phyloP scores from a whole-genome alignment of 2,113 vertebrate species.

The Engraulis encrasicolus region DNA sequence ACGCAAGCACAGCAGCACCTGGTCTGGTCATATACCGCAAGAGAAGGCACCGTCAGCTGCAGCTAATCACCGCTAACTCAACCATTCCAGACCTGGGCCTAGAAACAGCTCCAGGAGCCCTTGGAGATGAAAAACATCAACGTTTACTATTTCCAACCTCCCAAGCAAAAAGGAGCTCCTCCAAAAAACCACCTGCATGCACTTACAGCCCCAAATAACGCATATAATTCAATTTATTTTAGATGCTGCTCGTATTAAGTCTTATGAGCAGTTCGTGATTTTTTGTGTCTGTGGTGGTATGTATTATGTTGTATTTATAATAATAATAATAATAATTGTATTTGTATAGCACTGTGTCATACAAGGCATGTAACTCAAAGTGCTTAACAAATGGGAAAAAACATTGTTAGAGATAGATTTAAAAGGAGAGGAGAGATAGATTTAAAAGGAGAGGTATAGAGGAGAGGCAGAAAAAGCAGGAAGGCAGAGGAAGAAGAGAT shows the following conservation, averaged over 20 bases:
- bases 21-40: conserved; percentile 76
- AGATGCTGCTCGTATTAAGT: background rate
- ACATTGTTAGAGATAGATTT: too few relatives aligned
- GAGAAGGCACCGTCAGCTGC: conserved; percentile 76
- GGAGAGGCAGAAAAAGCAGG: too few relatives aligned
- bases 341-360: too few relatives aligned
- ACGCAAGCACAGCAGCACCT: conserved; percentile 68
- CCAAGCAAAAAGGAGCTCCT: background rate
- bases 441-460: too few relatives aligned
- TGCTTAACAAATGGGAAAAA: too few relatives aligned
- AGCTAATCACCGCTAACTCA: conserved; percentile 47
- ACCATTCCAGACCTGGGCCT: background rate
- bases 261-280: background rate
- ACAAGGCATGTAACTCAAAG: too few relatives aligned
- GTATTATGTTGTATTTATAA: too few relatives aligned
- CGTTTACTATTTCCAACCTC: background rate
- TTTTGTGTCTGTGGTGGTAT: too few relatives aligned
- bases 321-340: too few relatives aligned
- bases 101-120: background rate
- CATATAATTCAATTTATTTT: conserved; percentile 5
- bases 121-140: conserved; percentile 3
- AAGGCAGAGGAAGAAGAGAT: too few relatives aligned
- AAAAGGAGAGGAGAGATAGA: too few relatives aligned
- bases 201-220: background rate
- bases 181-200: conserved; percentile 3